phyloP scores from a whole-genome alignment of 2,888 invertebrate species.

The Epirrhoe tristata region DNA sequence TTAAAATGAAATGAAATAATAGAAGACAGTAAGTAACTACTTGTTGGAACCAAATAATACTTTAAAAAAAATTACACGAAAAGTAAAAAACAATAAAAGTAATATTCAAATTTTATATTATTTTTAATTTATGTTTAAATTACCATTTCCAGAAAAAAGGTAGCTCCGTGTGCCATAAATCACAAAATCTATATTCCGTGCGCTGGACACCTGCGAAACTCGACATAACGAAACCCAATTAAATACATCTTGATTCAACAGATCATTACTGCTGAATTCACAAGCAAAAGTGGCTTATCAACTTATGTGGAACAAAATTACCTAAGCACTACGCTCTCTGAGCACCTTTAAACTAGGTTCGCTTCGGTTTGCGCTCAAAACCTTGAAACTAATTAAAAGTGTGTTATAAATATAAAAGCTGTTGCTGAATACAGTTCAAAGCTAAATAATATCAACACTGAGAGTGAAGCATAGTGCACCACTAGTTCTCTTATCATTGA shows the following conservation, averaged over 20 bases:
- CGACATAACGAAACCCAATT: constrained; percentile 77
- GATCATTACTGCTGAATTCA: constrained; percentile 68
- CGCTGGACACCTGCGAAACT: constrained; percentile 70
- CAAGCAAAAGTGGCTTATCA: constrained; percentile 17
- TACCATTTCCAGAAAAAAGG: constrained; percentile 31
- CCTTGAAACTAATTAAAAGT: background rate
- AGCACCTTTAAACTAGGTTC: background rate
- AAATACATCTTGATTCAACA: constrained; percentile 82
- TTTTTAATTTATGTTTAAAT: background rate
- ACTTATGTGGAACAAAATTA: constrained; percentile 1
- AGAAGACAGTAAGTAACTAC: too few relatives aligned
- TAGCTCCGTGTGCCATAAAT: constrained; percentile 59
- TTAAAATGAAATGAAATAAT: too few relatives aligned
- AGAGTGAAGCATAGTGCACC: too few relatives aligned
- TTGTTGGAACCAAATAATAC: too few relatives aligned
- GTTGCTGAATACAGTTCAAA: too few relatives aligned
- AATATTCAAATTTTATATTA: too few relatives aligned
- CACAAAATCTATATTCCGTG: constrained; percentile 74
- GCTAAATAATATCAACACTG: too few relatives aligned
- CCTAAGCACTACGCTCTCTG: background rate
- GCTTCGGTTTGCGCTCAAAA: background rate
- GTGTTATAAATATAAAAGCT: background rate
- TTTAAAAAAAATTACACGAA: too few relatives aligned
- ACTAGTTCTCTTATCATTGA: too few relatives aligned
- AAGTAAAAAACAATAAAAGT: too few relatives aligned